Evolutionary conservation across 1,140 invertebrate species (phyloP).

Genomic region (Scylla paramamosain): DNA sequence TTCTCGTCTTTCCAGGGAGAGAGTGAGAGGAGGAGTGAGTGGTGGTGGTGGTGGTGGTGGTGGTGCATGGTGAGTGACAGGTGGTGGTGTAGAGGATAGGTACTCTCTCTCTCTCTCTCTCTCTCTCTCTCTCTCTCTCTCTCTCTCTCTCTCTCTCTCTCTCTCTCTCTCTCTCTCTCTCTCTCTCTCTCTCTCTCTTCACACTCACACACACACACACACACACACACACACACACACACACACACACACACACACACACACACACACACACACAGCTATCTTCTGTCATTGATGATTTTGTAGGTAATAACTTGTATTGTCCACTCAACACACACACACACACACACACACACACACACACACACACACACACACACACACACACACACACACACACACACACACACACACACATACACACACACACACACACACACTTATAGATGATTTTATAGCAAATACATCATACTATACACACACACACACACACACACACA

Average conservation of each 20-base stretch:
- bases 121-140: not conserved
- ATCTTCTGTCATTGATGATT: too few species aligned
- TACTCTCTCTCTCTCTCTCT: not conserved
- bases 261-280: too few species aligned
- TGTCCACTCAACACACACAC: too few species aligned
- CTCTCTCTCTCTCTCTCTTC: not conserved
- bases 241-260: too few species aligned
- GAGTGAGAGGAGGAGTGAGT: not conserved
- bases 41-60: too few species aligned
- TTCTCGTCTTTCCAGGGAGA: not conserved
- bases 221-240: too few species aligned
- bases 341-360: not conserved
- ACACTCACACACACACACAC: too few species aligned
- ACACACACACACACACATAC: too few species aligned
- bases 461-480: conserved; percentile 4
- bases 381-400: conserved; percentile 13
- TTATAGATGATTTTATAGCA: too few species aligned
- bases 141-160: conserved; percentile 33
- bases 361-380: conserved; percentile 53
- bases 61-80: not conserved
- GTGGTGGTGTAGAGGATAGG: not conserved
- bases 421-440: too few species aligned
- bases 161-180: conserved; percentile 30
- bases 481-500: conserved; percentile 40
- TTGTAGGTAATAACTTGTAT: too few species aligned